Percentiles rank a stretch among this genome's conserved stretches.
These are phyloP conservation scores for Schrankia costaestrigalis DNA, from an alignment of 2,888 invertebrate species.

Conservation along the genomic window DNA sequence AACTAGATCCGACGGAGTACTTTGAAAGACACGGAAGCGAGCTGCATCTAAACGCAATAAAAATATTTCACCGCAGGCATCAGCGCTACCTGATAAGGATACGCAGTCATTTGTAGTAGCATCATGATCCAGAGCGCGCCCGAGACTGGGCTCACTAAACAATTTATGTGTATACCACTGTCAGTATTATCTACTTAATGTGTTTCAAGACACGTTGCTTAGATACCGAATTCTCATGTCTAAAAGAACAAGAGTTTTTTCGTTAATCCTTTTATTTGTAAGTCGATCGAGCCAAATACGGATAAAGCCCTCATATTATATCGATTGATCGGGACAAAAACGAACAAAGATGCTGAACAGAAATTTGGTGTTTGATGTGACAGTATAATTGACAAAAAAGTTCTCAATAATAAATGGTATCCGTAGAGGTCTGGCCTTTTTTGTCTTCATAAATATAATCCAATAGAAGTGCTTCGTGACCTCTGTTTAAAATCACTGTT, in stretches of 20 bases:
- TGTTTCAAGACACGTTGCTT: slow-evolving; percentile 53
- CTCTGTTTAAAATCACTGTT: slow-evolving; percentile 69
- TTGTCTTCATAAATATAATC: slow-evolving; percentile 65
- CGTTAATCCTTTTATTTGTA: slow-evolving; percentile 34
- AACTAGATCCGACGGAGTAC: slow-evolving; percentile 51
- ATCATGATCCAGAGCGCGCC: slow-evolving; percentile 50
- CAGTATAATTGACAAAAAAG: slow-evolving; percentile 57
- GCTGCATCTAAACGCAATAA: slow-evolving; percentile 63
- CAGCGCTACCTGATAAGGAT: slow-evolving; percentile 74
- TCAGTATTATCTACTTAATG: slow-evolving; percentile 54
- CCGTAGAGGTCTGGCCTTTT: slow-evolving; percentile 48
- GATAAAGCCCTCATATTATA: slow-evolving; percentile 36
- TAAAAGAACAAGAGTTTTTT: slow-evolving; percentile 39
- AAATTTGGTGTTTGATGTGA: slow-evolving; percentile 48
- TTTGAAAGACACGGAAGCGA: slow-evolving; percentile 64
- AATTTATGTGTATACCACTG: slow-evolving; percentile 62
- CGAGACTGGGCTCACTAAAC: slow-evolving; percentile 38
- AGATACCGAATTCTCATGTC: slow-evolving; percentile 46
- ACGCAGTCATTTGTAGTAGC: slow-evolving; percentile 71
- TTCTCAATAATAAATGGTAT: slow-evolving; percentile 51
- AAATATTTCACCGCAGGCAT: slow-evolving; percentile 71
- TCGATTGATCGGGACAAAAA: slow-evolving; percentile 43
- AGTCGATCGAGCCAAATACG: slow-evolving; percentile 33
- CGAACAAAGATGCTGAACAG: slow-evolving; percentile 40
- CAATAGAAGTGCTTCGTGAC: slow-evolving; percentile 69